These are phyloP conservation scores for Myripristis murdjan DNA, from an alignment of 2,797 vertebrate species.

Conservation along the genomic window DNA sequence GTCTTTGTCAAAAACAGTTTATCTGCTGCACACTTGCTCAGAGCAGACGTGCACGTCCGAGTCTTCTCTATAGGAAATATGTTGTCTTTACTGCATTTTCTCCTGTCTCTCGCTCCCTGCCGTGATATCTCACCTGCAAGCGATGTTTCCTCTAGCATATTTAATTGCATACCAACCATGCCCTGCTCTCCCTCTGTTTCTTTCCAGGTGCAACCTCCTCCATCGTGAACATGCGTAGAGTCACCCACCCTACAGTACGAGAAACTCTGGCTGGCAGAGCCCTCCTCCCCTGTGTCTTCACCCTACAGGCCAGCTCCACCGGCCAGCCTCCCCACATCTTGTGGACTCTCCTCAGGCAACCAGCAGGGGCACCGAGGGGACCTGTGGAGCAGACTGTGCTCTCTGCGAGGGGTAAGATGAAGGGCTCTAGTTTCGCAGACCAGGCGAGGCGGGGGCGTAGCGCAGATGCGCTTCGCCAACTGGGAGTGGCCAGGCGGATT, in stretches of 20 bases:
- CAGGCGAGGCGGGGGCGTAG: no score
- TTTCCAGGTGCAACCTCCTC: slow-evolving; percentile 82
- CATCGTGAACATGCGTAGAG: slow-evolving; percentile 88
- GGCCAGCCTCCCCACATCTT: slow-evolving; percentile 85
- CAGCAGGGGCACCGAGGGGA: slow-evolving; percentile 71
- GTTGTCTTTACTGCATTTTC: background rate
- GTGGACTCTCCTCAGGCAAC: slow-evolving; percentile 88
- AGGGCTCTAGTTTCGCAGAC: no score
- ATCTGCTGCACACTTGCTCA: background rate
- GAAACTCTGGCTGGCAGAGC: slow-evolving; percentile 88
- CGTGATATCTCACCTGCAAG: slow-evolving; percentile 1
- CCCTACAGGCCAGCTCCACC: slow-evolving; percentile 73
- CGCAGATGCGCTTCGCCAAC: no score
- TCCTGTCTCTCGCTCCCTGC: background rate
- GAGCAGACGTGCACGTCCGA: background rate
- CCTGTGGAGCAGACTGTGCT: slow-evolving; percentile 87
- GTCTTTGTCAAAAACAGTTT: slow-evolving; percentile 12
- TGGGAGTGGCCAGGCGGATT: no score
- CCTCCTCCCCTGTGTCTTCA: slow-evolving; percentile 91
- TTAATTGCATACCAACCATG: slow-evolving; percentile 16
- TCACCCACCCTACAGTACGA: slow-evolving; percentile 80
- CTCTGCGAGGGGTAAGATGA: slow-evolving; percentile 73
- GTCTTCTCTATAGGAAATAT: slow-evolving; percentile 7
- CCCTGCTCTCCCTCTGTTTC: background rate
- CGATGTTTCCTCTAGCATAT: slow-evolving; percentile 3